Conservation (phyloP, 2,888 invertebrate genomes). For the Mesorhabditis spiculigera region DNA sequence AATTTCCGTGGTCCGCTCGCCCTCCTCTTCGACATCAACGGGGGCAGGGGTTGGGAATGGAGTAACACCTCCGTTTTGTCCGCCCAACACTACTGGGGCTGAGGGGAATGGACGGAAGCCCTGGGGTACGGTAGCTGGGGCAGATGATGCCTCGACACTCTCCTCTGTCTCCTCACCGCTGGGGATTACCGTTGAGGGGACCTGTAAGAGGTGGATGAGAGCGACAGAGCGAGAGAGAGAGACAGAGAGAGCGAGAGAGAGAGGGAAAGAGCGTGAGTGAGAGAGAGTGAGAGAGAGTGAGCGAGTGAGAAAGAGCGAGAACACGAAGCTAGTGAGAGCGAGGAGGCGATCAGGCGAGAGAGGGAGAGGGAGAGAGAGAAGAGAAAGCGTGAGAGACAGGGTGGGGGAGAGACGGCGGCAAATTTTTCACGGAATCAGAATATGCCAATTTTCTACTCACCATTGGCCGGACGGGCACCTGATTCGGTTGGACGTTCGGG, state of each 20-base stretch:
- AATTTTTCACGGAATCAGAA: no score
- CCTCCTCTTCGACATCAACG: not conserved
- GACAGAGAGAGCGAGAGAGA: not conserved
- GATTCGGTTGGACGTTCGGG: not conserved
- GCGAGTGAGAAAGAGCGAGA: conserved; percentile 2
- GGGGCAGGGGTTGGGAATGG: conserved; percentile 1
- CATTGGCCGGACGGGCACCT: not conserved
- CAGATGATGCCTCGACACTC: conserved; percentile 2
- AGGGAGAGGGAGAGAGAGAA: no score
- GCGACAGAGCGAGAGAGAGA: not conserved
- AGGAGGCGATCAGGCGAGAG: no score
- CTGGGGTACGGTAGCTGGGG: not conserved
- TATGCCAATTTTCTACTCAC: no score
- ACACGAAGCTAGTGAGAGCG: no score
- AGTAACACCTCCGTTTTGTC: not conserved
- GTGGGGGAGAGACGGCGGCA: no score
- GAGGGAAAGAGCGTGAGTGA: not conserved
- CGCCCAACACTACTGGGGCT: not conserved
- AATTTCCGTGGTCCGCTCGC: not conserved
- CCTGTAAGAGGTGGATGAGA: no score
- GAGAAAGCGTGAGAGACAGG: no score
- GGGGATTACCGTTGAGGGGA: no score
- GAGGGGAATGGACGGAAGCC: conserved; percentile 3
- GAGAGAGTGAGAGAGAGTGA: not conserved
- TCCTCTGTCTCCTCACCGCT: not conserved